A percentile compares a stretch with the other conserved stretches of the same genome.
These are phyloP conservation scores for Dioctria linearis DNA, from an alignment of 2,888 invertebrate species.

Conservation along the genomic window DNA sequence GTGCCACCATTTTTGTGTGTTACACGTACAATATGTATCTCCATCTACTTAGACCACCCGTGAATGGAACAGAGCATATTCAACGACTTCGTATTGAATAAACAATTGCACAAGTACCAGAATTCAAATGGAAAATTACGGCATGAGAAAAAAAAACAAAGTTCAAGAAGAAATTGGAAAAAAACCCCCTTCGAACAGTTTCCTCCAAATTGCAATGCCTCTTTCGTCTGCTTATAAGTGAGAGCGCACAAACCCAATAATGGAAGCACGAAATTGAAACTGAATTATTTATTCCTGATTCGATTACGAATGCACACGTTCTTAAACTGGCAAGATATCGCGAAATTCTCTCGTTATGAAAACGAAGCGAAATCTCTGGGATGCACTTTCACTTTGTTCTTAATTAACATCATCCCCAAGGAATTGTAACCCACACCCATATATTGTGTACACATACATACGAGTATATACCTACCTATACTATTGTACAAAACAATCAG, in stretches of 20 bases:
- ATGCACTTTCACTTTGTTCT: background rate
- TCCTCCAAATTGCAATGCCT: conserved; percentile 3
- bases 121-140: too few species aligned
- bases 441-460: background rate
- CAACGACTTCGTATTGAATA: too few species aligned
- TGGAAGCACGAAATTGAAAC: conserved; percentile 35
- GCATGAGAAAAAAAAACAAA: too few species aligned
- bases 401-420: too few species aligned
- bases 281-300: conserved; percentile 37
- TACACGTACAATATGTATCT: too few species aligned
- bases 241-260: conserved; percentile 19
- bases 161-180: too few species aligned
- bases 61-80: too few species aligned
- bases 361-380: background rate
- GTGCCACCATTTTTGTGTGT: too few species aligned
- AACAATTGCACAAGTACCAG: too few species aligned
- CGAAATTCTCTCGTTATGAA: background rate
- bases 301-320: conserved; percentile 19
- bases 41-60: too few species aligned
- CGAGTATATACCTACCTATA: background rate
- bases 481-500: too few species aligned
- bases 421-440: background rate
- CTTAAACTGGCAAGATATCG: background rate
- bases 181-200: background rate
- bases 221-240: background rate